Percentiles rank a stretch among this genome's conserved stretches.
Conservation (phyloP, 2,113 vertebrate genomes). For the Rousettus leschenaultii region DNA sequence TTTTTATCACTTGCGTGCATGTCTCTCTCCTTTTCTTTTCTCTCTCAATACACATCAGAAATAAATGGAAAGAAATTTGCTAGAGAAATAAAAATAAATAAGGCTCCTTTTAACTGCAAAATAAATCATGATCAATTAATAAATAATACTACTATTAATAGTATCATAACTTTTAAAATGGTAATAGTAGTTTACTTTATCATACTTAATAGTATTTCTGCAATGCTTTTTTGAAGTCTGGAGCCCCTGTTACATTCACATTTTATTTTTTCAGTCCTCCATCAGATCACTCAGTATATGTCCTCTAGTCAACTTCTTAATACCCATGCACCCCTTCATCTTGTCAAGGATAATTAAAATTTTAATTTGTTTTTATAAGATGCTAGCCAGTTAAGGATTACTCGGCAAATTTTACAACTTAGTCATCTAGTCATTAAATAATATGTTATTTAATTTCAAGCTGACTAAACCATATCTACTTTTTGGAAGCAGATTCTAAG, state of each 20-base stretch:
- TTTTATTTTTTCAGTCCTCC: neutral
- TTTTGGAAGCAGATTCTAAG: neutral
- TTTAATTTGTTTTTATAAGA: slow-evolving; percentile 49
- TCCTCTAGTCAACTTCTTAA: neutral
- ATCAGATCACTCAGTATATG: neutral
- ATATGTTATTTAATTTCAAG: neutral
- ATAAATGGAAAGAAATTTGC: neutral
- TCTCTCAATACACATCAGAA: neutral
- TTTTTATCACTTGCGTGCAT: neutral
- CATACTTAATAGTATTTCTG: neutral
- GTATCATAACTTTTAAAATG: neutral
- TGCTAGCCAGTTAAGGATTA: slow-evolving; percentile 14
- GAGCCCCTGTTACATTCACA: neutral
- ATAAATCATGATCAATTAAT: neutral
- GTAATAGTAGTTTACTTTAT: neutral
- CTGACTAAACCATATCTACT: neutral
- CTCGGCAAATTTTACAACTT: slow-evolving; percentile 7
- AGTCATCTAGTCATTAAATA: neutral
- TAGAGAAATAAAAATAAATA: neutral
- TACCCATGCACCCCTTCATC: neutral
- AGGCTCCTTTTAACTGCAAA: neutral
- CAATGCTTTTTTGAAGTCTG: neutral
- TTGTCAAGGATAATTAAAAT: slow-evolving; percentile 20
- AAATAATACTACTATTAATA: neutral
- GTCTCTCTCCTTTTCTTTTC: neutral